phyloP scores from a whole-genome alignment of 1,140 invertebrate genomes.

The Euschistus heros region DNA sequence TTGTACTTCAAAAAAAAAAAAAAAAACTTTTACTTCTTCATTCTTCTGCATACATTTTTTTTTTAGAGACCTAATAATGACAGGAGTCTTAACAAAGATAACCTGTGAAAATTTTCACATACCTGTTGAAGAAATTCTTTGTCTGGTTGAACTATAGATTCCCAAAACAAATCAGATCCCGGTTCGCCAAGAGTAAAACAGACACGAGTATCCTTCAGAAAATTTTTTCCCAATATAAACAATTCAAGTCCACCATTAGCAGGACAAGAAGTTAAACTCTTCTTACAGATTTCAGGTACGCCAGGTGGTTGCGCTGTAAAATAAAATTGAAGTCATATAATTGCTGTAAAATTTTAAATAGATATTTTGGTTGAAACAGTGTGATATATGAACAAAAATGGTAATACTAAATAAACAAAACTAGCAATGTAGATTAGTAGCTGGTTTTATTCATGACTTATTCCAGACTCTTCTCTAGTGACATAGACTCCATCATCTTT shows the following conservation, averaged over 20 bases:
- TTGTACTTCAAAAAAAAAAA: too few relatives aligned
- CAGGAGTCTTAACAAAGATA: too few relatives aligned
- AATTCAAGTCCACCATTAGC: constrained; percentile 77
- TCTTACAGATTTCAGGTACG: constrained; percentile 89
- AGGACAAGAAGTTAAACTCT: constrained; percentile 68
- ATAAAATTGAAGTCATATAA: constrained; percentile 7
- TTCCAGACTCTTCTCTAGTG: too few relatives aligned
- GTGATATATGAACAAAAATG: neutral
- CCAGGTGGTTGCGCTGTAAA: constrained; percentile 84
- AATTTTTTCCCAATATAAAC: constrained; percentile 94
- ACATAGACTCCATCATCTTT: too few relatives aligned
- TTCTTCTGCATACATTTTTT: too few relatives aligned
- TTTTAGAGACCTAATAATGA: too few relatives aligned
- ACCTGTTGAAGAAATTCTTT: constrained; percentile 76
- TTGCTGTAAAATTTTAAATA: too few relatives aligned
- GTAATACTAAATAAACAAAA: neutral
- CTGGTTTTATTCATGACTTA: too few relatives aligned
- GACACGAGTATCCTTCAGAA: constrained; percentile 85
- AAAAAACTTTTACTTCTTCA: too few relatives aligned
- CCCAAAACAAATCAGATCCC: constrained; percentile 50
- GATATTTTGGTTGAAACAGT: neutral
- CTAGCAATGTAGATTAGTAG: neutral
- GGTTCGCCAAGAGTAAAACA: constrained; percentile 62
- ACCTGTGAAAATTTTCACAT: neutral
- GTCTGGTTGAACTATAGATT: constrained; percentile 63